Evolutionary conservation across 2,113 vertebrate species (phyloP).

Genomic region (Malurus cyaneus): DNA sequence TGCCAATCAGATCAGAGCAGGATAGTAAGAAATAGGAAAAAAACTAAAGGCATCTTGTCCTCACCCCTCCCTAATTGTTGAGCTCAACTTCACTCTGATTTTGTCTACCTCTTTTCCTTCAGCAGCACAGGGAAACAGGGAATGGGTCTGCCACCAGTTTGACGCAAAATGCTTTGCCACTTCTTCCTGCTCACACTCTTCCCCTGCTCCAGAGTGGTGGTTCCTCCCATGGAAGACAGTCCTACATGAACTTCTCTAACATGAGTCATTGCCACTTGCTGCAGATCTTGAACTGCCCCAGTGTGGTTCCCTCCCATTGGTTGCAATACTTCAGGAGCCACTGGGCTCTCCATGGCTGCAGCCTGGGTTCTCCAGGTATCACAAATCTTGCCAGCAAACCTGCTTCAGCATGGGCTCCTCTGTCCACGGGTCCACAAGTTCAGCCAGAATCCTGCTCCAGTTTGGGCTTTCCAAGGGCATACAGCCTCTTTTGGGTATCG

Average conservation of each 20-base stretch:
- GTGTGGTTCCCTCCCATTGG: fast-evolving
- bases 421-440: not conserved
- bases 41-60: not conserved
- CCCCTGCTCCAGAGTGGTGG: not conserved
- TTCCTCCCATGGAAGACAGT: not conserved
- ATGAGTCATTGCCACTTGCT: not conserved
- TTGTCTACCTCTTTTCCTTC: not conserved
- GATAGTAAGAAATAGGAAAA: not conserved
- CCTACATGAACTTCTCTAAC: not conserved
- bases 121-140: fast-evolving
- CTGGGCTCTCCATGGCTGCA: not conserved
- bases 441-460: not conserved
- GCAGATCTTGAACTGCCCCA: not conserved
- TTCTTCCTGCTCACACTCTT: not conserved
- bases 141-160: not conserved
- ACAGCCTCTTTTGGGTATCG: not conserved
- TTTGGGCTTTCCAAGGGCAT: not conserved
- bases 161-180: fast-evolving
- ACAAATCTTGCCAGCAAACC: not conserved
- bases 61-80: not conserved
- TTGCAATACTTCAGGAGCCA: not conserved
- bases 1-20: not conserved
- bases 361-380: no score
- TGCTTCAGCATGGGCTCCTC: not conserved
- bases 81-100: not conserved